phyloP scores from a whole-genome alignment of 2,113 vertebrate genomes.

The Ictalurus furcatus region DNA sequence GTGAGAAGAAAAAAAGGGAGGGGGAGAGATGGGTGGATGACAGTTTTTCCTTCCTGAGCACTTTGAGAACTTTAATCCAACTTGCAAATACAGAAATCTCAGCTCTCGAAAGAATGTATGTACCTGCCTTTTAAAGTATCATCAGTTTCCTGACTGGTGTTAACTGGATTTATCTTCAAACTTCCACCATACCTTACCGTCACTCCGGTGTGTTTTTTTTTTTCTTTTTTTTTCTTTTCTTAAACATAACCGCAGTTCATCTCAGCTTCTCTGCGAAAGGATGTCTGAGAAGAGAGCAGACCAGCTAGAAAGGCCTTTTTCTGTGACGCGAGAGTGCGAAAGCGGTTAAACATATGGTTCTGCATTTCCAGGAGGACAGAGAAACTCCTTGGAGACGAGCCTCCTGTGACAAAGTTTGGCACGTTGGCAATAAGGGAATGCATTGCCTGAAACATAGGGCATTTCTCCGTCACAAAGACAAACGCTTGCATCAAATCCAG shows the following conservation, averaged over 20 bases:
- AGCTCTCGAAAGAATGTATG: not conserved
- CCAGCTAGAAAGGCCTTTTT: too few species aligned
- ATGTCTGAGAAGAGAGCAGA: too few species aligned
- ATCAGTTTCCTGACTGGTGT: not conserved
- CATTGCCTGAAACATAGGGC: conserved; percentile 18
- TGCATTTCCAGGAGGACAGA: conserved; percentile 42
- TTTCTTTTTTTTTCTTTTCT: not conserved
- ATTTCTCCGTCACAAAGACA: not conserved
- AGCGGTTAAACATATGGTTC: conserved; percentile 47
- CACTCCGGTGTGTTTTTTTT: not conserved
- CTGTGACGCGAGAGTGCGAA: not conserved
- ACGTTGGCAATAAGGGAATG: conserved; percentile 8
- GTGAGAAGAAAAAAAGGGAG: too few species aligned
- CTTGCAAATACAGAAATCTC: conserved; percentile 21
- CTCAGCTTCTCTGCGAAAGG: not conserved
- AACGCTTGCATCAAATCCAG: too few species aligned
- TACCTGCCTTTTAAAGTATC: not conserved
- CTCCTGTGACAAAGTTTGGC: conserved; percentile 29
- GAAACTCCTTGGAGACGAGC: conserved; percentile 48
- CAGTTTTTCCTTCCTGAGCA: not conserved
- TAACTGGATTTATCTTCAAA: not conserved
- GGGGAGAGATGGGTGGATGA: not conserved
- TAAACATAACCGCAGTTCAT: not conserved
- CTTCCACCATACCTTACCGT: too few species aligned
- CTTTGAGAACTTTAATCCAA: conserved; percentile 33